Base-by-base conservation (phyloP, 2,797 vertebrate species). In the Dipus sagitta region DNA sequence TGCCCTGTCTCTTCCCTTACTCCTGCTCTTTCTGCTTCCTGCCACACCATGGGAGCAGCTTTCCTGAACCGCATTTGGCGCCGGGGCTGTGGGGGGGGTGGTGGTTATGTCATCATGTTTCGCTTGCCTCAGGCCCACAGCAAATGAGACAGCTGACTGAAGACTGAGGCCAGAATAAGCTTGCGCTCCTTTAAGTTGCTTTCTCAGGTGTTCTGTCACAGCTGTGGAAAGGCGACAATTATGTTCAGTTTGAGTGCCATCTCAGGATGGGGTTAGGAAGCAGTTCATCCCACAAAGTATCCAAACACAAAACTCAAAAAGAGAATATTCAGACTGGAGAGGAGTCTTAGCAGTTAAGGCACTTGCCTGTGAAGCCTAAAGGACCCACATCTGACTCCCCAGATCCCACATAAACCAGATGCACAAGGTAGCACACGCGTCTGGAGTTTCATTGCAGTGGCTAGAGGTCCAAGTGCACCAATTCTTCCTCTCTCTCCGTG, bases 1-100 rank as follows among this genome's bases (percentile, higher is more conserved):
- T 28, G 30, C 67, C 67, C 67, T 28, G 12, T 42, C 23, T 8
- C 23, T 9, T 11, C 38, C 20, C 34, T 42, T 13, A 20, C 23
- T 14, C 4, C 23, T 12, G 34, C 23, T 42, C 38, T 74, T 74
- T 74, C 72, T 74, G 34, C 38, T 42, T 14, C 72, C 38, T 74
- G 38, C 23, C 72, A 24, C 72, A 26, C 9, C 10, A 26, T 12
- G 38, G 4, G 38, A 47, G 34, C 38, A 74, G 68, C 68, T 71
- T 32, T 32, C 4, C 10, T 32, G 54, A 58, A 58, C 54, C 54
- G 13, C 54, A 58, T 17, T 17, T n/a, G n/a, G n/a, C n/a, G n/a
- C n/a, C n/a, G n/a, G n/a, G n/a, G n/a, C 54, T 58, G 54, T 2
- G 3, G 13, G 17, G 54, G 1, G 3, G 13, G 4, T 2, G 12